Conservation (phyloP, 2,888 invertebrate genomes). For the Ormia ochracea region DNA sequence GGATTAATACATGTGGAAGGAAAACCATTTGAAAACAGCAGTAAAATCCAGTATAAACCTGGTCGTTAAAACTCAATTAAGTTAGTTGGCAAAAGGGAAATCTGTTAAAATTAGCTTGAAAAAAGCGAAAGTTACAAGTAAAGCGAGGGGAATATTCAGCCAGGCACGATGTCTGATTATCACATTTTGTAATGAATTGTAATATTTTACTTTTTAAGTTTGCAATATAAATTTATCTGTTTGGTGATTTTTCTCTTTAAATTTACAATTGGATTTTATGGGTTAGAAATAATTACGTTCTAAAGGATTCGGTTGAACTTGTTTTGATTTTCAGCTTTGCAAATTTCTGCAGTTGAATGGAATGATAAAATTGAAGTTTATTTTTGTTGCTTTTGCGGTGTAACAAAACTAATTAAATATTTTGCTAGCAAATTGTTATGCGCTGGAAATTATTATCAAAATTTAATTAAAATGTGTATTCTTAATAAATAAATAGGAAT, state of each 20-base stretch:
- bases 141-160: not conserved
- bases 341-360: constrained; percentile 27
- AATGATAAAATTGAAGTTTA: constrained; percentile 15
- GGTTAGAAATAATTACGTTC: constrained; percentile 8
- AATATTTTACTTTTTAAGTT: not conserved
- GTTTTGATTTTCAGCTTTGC: constrained; percentile 1
- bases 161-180: not conserved
- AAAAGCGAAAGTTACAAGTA: not conserved
- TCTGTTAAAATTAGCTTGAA: not conserved
- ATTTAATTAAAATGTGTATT: not conserved
- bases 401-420: not conserved
- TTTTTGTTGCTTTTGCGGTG: not conserved
- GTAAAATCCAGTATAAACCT: not conserved
- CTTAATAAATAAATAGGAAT: not conserved
- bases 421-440: not conserved
- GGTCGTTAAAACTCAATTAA: constrained; percentile 34
- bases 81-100: not conserved
- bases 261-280: constrained; percentile 26
- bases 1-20: not conserved
- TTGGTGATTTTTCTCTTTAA: not conserved
- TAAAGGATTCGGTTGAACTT: constrained; percentile 5
- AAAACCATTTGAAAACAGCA: not conserved
- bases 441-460: not conserved
- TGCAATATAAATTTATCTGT: too few species aligned
- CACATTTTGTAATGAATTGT: not conserved